Evolutionary conservation across 2,888 invertebrate species (phyloP), one percentile per base, ranked within the genome.

Genomic region (Lobophora halterata): DNA sequence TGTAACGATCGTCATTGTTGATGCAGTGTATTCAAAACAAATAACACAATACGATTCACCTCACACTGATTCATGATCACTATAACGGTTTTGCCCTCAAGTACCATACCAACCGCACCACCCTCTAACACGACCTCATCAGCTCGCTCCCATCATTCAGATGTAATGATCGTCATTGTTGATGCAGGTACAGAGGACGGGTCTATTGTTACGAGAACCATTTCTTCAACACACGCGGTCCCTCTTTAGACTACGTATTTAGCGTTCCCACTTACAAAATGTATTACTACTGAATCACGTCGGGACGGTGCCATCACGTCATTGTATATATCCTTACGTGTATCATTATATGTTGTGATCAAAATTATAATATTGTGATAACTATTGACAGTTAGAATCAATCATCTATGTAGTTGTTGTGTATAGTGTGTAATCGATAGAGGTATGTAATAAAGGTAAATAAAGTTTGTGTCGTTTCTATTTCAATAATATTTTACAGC

Each of bases 171-270:
- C 52, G 52, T 52, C 57, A 65, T 85, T 83, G 60, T 86, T 86
- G 77, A 76, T 79, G 72, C 87, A 87, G 87, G 87, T 87, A 87
- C 86, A 86, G 83, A 70, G 86, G 83, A 69, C 86, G 87, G 61
- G 85, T 80, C 42, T 87, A 87, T 86, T 75, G 76, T 76, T 87
- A 87, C 85, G 83, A 87, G 79, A 86, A 85, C 75, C 87, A 87
- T 83, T 87, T 86, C 85, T 87, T 86, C 86, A 80, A 85, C 72
- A 73, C 82, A 58, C 73, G 86, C 60, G 87, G 87, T 67, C 71
- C 76, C 38, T 73, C 80, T 50, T 61, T 87, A 68, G 83, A 86
- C 77, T 87, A 87, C 76, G 82, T 87, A 45, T 87, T 87, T 79
- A 86, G 87, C 65, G 82, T 86, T 33, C 87, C 87, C 52, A 83